phyloP scores from a whole-genome alignment of 2,797 vertebrate species.

The Remorina albescens region DNA sequence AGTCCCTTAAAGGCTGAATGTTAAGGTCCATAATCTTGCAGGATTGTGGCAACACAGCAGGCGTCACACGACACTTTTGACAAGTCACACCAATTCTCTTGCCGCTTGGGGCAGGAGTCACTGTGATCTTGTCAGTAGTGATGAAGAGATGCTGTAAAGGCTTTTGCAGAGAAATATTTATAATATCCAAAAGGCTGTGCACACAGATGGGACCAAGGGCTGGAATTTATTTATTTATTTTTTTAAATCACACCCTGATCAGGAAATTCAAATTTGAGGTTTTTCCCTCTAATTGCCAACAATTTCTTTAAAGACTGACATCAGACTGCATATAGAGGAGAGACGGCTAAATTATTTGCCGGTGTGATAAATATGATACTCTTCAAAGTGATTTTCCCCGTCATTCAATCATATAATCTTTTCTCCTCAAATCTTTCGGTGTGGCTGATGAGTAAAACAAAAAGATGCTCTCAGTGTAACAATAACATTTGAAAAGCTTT shows the following conservation, averaged over 20 bases:
- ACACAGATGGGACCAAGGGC: background rate
- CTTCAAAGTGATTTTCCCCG: background rate
- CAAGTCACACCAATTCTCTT: slow-evolving; percentile 36
- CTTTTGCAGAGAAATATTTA: slow-evolving; percentile 30
- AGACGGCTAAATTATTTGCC: background rate
- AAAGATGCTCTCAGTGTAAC: slow-evolving; percentile 19
- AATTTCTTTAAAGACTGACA: background rate
- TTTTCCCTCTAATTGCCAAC: background rate
- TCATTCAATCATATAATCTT: background rate
- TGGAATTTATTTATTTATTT: background rate
- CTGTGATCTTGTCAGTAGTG: slow-evolving; percentile 49
- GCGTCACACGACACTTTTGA: slow-evolving; percentile 38
- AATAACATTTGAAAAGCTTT: slow-evolving; percentile 39
- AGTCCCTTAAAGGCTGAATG: background rate
- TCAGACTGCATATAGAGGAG: background rate
- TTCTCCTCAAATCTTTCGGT: slow-evolving; percentile 1
- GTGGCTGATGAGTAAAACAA: slow-evolving; percentile 1
- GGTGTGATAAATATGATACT: background rate
- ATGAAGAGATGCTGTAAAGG: slow-evolving; percentile 38
- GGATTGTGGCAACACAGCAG: slow-evolving; percentile 21
- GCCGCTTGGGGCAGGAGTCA: slow-evolving; percentile 34
- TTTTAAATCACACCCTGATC: background rate
- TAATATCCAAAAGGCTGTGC: slow-evolving; percentile 20
- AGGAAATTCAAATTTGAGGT: background rate
- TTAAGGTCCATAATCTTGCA: slow-evolving; percentile 11